These are phyloP conservation scores for Cordylochernes scorpioides DNA, from an alignment of 2,888 invertebrate species.

Conservation along the genomic window DNA sequence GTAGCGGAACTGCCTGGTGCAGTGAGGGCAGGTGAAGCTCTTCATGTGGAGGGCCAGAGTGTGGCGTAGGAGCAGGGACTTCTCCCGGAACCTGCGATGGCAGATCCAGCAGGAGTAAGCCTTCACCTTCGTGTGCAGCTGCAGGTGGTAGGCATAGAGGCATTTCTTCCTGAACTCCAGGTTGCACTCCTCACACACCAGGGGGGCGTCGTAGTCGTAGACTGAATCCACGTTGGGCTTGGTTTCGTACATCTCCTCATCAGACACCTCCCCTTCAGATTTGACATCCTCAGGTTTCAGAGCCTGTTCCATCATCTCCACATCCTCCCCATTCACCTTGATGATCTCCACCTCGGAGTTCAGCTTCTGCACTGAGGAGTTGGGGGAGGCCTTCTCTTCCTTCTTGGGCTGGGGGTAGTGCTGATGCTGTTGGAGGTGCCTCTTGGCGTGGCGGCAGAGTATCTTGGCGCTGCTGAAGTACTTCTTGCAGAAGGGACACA, in stretches of 20 bases:
- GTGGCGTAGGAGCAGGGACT: constrained; percentile 3
- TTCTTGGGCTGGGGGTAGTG: neutral
- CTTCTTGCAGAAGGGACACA: constrained; percentile 1
- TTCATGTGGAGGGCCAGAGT: constrained; percentile 4
- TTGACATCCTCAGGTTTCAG: no score
- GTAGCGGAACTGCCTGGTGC: constrained; percentile 3
- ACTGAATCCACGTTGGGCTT: neutral
- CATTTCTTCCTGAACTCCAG: constrained; percentile 1
- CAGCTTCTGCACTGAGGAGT: neutral
- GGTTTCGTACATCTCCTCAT: neutral
- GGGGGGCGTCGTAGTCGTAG: neutral
- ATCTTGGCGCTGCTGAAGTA: neutral
- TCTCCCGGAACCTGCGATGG: constrained; percentile 2
- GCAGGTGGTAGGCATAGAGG: constrained; percentile 4
- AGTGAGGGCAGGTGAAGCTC: constrained; percentile 2
- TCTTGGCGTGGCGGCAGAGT: neutral
- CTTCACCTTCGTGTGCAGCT: constrained; percentile 4
- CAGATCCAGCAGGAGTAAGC: constrained; percentile 3
- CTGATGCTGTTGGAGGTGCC: neutral
- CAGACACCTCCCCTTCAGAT: no score
- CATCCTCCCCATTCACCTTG: neutral
- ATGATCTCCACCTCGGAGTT: neutral
- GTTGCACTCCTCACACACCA: constrained; percentile 3
- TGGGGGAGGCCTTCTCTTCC: neutral
- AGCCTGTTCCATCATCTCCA: no score